phyloP scores from a whole-genome alignment of 37 sponge, comb jelly and placozoan species.

The Hormiphora californensis region DNA sequence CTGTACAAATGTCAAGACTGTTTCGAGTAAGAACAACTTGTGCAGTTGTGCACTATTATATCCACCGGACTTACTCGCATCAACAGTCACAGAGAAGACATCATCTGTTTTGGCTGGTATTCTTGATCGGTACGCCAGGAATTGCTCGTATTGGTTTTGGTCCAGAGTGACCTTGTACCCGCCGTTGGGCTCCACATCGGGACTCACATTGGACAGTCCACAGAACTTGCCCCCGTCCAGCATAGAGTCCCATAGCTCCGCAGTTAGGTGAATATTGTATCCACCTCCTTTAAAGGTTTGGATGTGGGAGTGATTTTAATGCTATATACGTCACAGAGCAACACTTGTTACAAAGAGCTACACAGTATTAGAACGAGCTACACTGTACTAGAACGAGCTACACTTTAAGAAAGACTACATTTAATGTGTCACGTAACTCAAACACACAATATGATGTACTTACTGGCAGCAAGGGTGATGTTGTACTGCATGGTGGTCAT shows the following conservation, averaged over 20 bases:
- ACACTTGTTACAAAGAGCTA: no score
- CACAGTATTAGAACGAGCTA: no score
- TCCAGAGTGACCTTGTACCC: background rate
- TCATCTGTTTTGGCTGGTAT: background rate
- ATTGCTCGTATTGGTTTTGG: background rate
- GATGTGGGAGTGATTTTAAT: no score
- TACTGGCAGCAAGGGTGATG: constrained; percentile 6
- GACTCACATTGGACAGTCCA: background rate
- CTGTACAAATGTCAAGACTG: no score
- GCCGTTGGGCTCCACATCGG: background rate
- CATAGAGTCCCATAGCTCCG: constrained; percentile 6
- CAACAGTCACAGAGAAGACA: background rate
- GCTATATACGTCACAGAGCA: no score
- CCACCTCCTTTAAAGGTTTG: no score
- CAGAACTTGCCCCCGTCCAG: constrained; percentile 7
- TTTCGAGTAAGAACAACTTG: no score
- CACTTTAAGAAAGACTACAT: no score
- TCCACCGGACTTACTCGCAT: constrained; percentile 13
- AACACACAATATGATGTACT: no score
- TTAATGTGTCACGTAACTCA: no score
- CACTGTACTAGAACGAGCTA: no score
- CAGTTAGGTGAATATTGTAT: background rate
- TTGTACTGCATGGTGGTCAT: constrained; percentile 38
- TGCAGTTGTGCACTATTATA: no score
- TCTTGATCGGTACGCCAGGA: background rate